These are phyloP conservation scores for Onychomys arenicola DNA, from an alignment of 2,797 vertebrate species.

Conservation along the genomic window DNA sequence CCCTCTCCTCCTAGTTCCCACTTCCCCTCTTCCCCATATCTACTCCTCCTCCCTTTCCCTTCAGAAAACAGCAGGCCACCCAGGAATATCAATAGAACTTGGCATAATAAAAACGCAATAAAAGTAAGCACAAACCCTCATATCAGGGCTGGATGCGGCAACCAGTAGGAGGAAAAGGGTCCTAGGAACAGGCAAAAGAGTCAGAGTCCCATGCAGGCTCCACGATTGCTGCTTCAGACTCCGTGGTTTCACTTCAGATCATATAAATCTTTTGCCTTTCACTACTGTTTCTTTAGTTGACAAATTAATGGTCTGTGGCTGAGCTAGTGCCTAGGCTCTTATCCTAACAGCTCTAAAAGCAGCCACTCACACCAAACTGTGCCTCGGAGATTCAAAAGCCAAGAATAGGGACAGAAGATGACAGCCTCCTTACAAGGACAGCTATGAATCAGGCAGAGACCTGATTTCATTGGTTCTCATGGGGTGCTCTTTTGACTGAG, in stretches of 20 bases:
- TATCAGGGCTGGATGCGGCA: neutral
- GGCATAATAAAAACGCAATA: neutral
- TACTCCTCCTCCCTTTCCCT: neutral
- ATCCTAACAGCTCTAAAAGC: neutral
- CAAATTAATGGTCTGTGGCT: too few species aligned
- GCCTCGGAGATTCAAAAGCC: too few species aligned
- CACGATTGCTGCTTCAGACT: neutral
- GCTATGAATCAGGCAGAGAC: neutral
- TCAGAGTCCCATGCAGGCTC: neutral
- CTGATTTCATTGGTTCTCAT: neutral
- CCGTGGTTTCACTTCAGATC: neutral
- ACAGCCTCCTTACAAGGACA: neutral
- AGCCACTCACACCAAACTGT: neutral
- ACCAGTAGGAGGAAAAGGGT: neutral
- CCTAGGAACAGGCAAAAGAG: neutral
- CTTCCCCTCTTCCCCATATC: neutral
- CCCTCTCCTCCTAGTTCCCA: neutral
- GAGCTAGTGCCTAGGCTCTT: neutral
- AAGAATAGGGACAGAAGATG: rapidly evolving
- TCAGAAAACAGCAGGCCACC: neutral
- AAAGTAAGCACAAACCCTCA: neutral
- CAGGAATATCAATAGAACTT: neutral
- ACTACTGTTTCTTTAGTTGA: neutral
- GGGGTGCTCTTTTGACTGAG: neutral
- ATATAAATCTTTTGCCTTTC: neutral